Base-by-base conservation (phyloP, 2,797 vertebrate genomes). In the Falco berigora region DNA sequence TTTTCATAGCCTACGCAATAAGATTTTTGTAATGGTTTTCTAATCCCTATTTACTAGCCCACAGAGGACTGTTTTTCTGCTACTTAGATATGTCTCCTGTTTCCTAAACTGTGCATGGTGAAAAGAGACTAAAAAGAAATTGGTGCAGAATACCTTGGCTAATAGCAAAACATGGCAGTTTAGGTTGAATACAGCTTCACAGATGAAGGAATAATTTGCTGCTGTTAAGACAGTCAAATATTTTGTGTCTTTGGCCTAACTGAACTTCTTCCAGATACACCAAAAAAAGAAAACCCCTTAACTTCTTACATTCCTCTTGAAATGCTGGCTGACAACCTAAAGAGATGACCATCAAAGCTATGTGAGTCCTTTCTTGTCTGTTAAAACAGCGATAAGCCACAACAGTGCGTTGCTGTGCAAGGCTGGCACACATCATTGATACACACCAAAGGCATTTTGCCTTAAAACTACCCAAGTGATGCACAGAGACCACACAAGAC, bases 21-120 rank as follows among this genome's bases (percentile, higher is more conserved):
- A 97, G 95, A 94, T 58, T 97, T 97, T 97, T 97, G 96, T 96
- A 96, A 96, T 95, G 93, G 96, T 97, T 97, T 93, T 94, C 96
- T 96, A 94, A 97, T 86, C 68, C 94, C 95, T 97, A 95, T 81
- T 97, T 96, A 94, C 84, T 97, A 96, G 94, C 80, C 92, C 92
- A 78, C 80, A 97, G 83, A 95, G 88, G 91, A 94, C 89, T 96
- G 46, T 97, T 96, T 96, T 96, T 96, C 88, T 97, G 61, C 82
- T 97, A 95, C 90, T 97, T 97, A 97, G 96, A 95, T 97, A 96
- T 96, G 91, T 95, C 90, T 95, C 91, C 90, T 10, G 0, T 94
- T 95, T 96, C 91, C 58, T 92, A 89, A 76, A 94, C 86, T 59
- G 17, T 94, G 79, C 61, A 55, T 77, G 77, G 55, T 88, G 53